Evolutionary conservation across 2,113 vertebrate genomes (phyloP).

Genomic region (Psilopsiagon aurifrons): DNA sequence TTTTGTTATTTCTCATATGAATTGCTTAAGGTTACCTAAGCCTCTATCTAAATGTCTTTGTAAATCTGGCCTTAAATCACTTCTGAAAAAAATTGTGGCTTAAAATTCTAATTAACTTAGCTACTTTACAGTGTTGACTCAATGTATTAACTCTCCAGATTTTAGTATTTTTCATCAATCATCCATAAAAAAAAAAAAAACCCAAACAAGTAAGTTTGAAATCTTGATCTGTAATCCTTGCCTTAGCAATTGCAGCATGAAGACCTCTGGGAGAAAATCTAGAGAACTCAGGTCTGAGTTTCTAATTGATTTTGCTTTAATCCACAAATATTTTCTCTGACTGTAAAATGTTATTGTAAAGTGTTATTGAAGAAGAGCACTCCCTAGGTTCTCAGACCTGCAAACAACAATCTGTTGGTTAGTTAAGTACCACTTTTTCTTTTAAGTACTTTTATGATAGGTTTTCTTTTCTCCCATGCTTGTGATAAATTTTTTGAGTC

Average conservation of each 20-base stretch:
- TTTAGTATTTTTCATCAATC: constrained; percentile 9
- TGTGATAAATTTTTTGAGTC: background rate
- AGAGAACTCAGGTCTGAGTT: background rate
- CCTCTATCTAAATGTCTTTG: background rate
- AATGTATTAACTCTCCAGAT: background rate
- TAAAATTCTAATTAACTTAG: background rate
- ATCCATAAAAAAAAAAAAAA: background rate
- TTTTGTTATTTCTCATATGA: background rate
- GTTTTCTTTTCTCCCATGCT: background rate
- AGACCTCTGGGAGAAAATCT: background rate
- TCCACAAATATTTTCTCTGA: background rate
- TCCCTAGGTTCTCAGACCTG: background rate
- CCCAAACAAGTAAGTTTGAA: background rate
- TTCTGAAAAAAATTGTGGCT: background rate
- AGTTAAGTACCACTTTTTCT: background rate
- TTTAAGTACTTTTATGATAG: background rate
- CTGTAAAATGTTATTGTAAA: background rate
- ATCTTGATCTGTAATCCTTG: constrained; percentile 16
- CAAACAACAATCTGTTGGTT: background rate
- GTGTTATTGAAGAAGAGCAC: background rate
- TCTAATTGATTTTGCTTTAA: constrained; percentile 34
- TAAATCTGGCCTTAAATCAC: background rate
- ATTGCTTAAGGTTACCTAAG: background rate
- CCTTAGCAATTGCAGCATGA: background rate
- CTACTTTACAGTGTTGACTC: background rate